Evolutionary conservation across 2,888 invertebrate species (phyloP).

Genomic region (Argynnis bischoffii): DNA sequence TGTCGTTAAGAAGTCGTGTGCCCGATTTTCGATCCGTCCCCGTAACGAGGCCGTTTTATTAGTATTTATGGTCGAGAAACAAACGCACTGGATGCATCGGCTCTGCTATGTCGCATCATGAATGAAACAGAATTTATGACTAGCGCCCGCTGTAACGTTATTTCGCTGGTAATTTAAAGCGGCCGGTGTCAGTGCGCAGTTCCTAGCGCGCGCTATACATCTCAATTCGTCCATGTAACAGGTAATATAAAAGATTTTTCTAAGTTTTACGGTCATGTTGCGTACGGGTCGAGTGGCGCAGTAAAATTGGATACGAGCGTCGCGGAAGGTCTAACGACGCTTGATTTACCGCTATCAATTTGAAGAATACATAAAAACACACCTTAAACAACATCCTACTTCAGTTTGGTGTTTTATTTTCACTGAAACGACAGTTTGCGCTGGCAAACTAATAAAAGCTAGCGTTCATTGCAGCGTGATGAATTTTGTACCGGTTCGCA

Average conservation of each 20-base stretch:
- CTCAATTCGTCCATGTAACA: constrained; percentile 56
- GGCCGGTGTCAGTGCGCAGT: constrained; percentile 45
- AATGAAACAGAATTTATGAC: constrained; percentile 77
- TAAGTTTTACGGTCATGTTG: constrained; percentile 75
- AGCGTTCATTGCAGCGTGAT: constrained; percentile 27
- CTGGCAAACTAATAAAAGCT: constrained; percentile 10
- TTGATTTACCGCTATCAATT: constrained; percentile 77
- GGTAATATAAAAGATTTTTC: constrained; percentile 71
- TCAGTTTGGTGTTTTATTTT: constrained; percentile 7
- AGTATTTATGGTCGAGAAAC: constrained; percentile 78
- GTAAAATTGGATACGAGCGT: constrained; percentile 77
- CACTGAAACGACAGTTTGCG: constrained; percentile 22
- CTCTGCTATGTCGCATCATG: constrained; percentile 59
- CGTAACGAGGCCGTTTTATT: constrained; percentile 80
- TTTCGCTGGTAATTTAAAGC: constrained; percentile 56
- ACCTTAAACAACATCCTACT: constrained; percentile 53
- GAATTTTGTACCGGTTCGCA: constrained; percentile 37
- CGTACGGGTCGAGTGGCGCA: constrained; percentile 59
- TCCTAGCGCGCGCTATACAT: constrained; percentile 42
- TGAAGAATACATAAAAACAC: constrained; percentile 69
- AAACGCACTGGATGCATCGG: constrained; percentile 64
- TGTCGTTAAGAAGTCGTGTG: constrained; percentile 82
- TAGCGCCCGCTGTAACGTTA: constrained; percentile 66
- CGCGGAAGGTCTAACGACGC: constrained; percentile 67
- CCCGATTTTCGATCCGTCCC: constrained; percentile 80